phyloP scores from a whole-genome alignment of 2,113 vertebrate species.

The Lepus europaeus region DNA sequence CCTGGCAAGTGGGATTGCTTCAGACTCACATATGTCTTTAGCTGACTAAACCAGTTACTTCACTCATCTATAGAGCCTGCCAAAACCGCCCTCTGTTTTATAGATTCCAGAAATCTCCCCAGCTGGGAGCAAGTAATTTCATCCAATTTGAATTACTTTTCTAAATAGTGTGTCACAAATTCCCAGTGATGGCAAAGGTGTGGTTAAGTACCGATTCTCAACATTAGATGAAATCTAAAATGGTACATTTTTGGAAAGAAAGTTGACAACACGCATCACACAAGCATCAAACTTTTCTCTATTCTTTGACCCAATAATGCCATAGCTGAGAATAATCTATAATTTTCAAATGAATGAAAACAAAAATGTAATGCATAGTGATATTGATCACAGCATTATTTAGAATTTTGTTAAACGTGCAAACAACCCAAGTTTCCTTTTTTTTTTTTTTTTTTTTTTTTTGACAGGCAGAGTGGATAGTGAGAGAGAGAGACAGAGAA shows the following conservation, averaged over 20 bases:
- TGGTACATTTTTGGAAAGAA: not conserved
- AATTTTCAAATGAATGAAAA: conserved; percentile 29
- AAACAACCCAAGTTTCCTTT: not conserved
- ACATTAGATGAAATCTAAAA: conserved; percentile 1
- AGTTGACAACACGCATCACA: not conserved
- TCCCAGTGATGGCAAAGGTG: conserved; percentile 32
- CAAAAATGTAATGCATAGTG: not conserved
- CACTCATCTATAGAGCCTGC: conserved; percentile 23
- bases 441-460: too few species aligned
- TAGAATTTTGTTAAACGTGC: not conserved
- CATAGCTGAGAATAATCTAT: not conserved
- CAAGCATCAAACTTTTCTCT: conserved; percentile 50
- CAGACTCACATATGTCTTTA: conserved; percentile 43
- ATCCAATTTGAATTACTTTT: conserved; percentile 70
- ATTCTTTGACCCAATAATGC: conserved; percentile 58
- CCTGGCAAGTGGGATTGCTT: not conserved
- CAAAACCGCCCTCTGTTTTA: conserved; percentile 57
- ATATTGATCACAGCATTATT: not conserved
- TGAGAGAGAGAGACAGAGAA: too few species aligned
- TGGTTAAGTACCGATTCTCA: not conserved
- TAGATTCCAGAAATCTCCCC: conserved; percentile 52
- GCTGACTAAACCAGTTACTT: conserved; percentile 55
- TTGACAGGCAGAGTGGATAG: too few species aligned
- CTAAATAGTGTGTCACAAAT: conserved; percentile 45
- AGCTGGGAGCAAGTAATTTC: conserved; percentile 58